These are phyloP conservation scores for Litocranius walleri DNA, from an alignment of 2,113 vertebrate species.

Conservation along the genomic window DNA sequence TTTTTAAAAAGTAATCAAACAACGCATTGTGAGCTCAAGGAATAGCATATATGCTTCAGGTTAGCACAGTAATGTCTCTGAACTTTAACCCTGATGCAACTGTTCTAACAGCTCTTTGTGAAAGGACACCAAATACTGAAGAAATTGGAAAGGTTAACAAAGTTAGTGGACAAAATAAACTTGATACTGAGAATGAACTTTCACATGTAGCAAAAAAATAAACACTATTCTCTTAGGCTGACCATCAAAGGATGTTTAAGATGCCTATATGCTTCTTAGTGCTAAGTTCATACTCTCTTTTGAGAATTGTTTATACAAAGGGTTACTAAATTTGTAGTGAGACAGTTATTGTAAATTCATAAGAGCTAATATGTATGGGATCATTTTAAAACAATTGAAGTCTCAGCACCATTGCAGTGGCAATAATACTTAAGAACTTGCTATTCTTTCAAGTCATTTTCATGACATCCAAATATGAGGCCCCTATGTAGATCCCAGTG, in stretches of 20 bases:
- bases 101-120: conserved; percentile 78
- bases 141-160: conserved; percentile 86
- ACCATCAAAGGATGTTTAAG: conserved; percentile 81
- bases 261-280: conserved; percentile 81
- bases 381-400: conserved; percentile 28
- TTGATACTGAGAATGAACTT: conserved; percentile 88
- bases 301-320: conserved; percentile 77
- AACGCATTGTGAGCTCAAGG: conserved; percentile 76
- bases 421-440: neutral
- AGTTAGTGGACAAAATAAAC: conserved; percentile 89
- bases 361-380: neutral
- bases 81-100: conserved; percentile 84
- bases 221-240: conserved; percentile 77
- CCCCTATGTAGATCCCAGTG: neutral
- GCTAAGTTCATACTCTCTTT: conserved; percentile 78
- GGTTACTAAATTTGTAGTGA: conserved; percentile 74
- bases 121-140: conserved; percentile 82
- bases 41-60: conserved; percentile 79
- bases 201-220: conserved; percentile 86
- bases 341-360: conserved; percentile 47
- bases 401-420: neutral
- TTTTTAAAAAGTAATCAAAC: conserved; percentile 81
- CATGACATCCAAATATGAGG: neutral
- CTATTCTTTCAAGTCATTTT: conserved; percentile 7
- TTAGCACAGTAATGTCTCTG: conserved; percentile 82